Conservation (phyloP, 2,113 vertebrate species). For the Anhinga anhinga region DNA sequence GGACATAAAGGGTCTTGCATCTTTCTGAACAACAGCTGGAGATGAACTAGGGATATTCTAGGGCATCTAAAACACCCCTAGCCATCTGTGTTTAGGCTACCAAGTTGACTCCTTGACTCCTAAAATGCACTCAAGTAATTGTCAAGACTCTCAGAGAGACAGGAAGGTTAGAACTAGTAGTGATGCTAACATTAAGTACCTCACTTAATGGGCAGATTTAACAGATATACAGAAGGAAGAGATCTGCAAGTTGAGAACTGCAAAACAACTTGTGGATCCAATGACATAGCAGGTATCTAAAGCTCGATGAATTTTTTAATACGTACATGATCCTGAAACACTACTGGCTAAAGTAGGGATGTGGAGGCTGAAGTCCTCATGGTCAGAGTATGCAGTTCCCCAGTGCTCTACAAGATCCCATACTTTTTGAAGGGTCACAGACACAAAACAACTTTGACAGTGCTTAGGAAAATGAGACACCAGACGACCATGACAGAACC, state of each 20-base stretch:
- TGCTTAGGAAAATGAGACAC: not conserved
- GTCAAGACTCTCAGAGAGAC: not conserved
- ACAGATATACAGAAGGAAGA: not conserved
- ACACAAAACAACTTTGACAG: not conserved
- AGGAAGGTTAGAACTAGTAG: too few relatives aligned
- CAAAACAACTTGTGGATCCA: not conserved
- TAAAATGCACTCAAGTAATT: not conserved
- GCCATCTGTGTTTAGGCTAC: not conserved
- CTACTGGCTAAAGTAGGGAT: not conserved
- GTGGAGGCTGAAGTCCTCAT: not conserved
- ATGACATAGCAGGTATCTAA: fast-evolving
- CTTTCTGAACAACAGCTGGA: not conserved
- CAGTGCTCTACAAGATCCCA: not conserved
- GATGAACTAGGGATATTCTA: not conserved
- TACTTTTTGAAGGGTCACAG: not conserved
- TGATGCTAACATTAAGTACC: not conserved
- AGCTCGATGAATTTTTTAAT: not conserved
- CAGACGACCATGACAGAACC: too few relatives aligned
- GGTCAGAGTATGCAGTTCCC: not conserved
- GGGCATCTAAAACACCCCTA: not conserved
- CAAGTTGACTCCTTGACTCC: not conserved
- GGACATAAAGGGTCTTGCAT: not conserved
- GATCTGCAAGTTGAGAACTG: not conserved
- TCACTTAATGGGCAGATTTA: too few relatives aligned
- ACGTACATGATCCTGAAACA: not conserved